phyloP scores from a whole-genome alignment of 2,888 invertebrate species.

The Hydrotaea cyrtoneurina region DNA sequence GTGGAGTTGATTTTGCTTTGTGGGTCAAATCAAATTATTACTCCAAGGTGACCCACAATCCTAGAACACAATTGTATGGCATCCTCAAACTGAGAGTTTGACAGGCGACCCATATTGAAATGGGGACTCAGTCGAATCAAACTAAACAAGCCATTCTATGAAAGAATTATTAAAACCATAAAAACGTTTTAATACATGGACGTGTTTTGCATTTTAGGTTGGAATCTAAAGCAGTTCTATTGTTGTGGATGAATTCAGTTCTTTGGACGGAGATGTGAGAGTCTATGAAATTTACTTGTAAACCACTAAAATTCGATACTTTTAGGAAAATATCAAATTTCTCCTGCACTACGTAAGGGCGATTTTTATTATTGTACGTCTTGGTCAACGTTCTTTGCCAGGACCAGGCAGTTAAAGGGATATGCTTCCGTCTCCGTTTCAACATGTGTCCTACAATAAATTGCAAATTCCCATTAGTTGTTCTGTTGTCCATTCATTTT shows the following conservation, averaged over 20 bases:
- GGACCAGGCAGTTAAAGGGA: neutral
- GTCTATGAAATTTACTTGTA: neutral
- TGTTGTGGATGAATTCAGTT: neutral
- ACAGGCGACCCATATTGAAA: neutral
- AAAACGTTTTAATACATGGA: neutral
- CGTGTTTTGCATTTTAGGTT: constrained; percentile 20
- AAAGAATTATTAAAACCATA: constrained; percentile 28
- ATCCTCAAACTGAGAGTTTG: neutral
- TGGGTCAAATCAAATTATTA: constrained; percentile 55
- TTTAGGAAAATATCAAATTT: constrained; percentile 44
- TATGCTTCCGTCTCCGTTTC: neutral
- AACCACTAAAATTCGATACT: neutral
- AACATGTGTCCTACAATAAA: neutral
- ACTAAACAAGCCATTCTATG: neutral
- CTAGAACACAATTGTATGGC: neutral
- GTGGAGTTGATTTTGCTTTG: constrained; percentile 10
- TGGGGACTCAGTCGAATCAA: neutral
- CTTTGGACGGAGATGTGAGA: neutral
- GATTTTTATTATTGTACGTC: constrained; percentile 9
- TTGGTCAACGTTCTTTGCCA: constrained; percentile 19
- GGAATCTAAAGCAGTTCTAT: neutral
- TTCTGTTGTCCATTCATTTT: constrained; percentile 8
- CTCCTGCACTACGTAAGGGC: neutral
- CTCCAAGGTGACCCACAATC: constrained; percentile 55
- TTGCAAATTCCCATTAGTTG: constrained; percentile 20